A percentile compares a stretch with the other conserved stretches of the same genome.
These are phyloP conservation scores for Megaceryle maxima DNA, from an alignment of 2,113 vertebrate genomes.

Conservation along the genomic window DNA sequence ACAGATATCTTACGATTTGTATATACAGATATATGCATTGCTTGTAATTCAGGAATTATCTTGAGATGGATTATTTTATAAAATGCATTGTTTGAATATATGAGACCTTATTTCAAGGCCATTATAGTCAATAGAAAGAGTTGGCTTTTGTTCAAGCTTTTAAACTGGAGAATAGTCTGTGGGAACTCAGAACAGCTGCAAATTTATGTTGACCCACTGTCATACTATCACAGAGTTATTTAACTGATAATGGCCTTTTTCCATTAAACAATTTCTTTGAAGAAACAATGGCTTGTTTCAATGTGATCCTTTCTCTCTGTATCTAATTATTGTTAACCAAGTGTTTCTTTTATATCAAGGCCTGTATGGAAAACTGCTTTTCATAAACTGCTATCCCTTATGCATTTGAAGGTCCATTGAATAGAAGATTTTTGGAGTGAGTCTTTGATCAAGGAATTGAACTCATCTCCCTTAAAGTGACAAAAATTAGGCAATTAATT, in stretches of 20 bases:
- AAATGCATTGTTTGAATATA: neutral
- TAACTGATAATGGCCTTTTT: neutral
- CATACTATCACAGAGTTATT: constrained; percentile 7
- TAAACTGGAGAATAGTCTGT: constrained; percentile 1
- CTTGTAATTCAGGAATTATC: neutral
- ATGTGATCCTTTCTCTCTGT: neutral
- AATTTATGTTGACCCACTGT: neutral
- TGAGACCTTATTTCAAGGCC: neutral
- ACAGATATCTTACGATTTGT: neutral
- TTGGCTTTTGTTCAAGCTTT: constrained; percentile 15
- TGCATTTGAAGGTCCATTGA: neutral
- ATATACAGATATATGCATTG: neutral
- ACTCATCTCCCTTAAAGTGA: neutral
- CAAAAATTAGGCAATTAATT: neutral
- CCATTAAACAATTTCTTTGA: neutral
- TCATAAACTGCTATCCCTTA: neutral
- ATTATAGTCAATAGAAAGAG: neutral
- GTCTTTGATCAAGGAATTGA: neutral
- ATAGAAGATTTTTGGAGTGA: neutral
- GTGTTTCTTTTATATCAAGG: neutral
- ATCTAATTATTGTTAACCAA: neutral
- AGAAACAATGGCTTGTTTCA: constrained; percentile 16
- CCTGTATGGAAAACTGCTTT: neutral
- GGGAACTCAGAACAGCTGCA: neutral
- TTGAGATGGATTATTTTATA: neutral